Base-by-base conservation (phyloP, 2,113 vertebrate genomes). In the Cyprinodon tularosa region DNA sequence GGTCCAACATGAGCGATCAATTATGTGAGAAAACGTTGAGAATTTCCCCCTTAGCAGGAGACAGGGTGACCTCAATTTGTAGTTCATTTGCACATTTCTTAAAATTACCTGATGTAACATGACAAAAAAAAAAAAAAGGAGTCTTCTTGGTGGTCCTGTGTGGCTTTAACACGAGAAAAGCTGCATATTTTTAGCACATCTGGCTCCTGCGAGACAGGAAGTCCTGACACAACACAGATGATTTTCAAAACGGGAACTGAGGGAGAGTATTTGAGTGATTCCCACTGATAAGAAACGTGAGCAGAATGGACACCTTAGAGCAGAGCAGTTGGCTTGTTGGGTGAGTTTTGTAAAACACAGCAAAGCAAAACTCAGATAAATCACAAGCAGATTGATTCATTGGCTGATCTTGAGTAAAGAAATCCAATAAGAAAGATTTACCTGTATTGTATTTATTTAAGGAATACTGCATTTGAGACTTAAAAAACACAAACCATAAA, bases 281-380 rank as follows among this genome's bases (percentile, higher is more conserved):
- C 77, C 60, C 71, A 42, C 66, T 22, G 44, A 78, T 62, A 71
- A 81, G 84, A 84, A 90, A 76, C 83, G 88, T 78, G 86, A 91
- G 82, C 37, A 3, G 40, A 76, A 75, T 37, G 66, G 87, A 90
- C 88, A 88, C 62, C 29, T 67, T 62, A 14, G 71, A 80, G 77
- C 80, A 83, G 76, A 37, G 29, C 45, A 76, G 83, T 87, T 74
- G 77, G 79, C 77, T 76, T 77, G 81, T 89, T 77, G 82, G 83
- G 86, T 83, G 73, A 44, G 64, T 83, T 40, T 4, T 81, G 71
- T 38, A 13, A 12, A 22, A 71, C 83, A 87, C 78, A 68, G 74
- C 72, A 47, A 70, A 61, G 61, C 72, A 47, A 70, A 61, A 57
- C 62, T 79, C 61, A 37, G 1, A 4, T 10, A 20, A 65, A 53